Evolutionary conservation across 2,113 vertebrate species (phyloP), one percentile per base, ranked within the genome.

Genomic region (Tor tambroides): DNA sequence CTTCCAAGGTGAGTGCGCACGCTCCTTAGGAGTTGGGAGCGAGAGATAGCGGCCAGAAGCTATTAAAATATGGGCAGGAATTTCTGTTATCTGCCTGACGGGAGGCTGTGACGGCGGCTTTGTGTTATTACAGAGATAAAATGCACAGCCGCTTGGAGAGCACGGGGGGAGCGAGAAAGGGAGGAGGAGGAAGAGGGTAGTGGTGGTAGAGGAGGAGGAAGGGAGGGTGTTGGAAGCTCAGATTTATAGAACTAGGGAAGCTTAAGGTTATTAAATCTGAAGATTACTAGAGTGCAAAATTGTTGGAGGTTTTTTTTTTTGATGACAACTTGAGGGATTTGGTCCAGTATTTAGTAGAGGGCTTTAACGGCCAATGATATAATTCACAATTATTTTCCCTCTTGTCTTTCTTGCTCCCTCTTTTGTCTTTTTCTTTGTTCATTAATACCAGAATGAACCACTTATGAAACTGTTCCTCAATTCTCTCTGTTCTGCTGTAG

Each of bases 101-200:
- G 89, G 92, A 95, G 94, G 91, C 92, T 94, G 93, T 93, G 92
- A 90, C 92, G 93, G 90, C 93, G 88, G 93, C 94, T 94, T 96
- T 96, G 94, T 95, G 94, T 96, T 94, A 94, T 95, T 94, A 95
- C 95, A 92, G 93, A 96, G 96, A 96, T 96, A 97, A 96, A 96
- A 95, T 92, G 93, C 94, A 92, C 89, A 93, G 93, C 86, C 92
- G 91, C 92, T 92, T 90, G 90, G 92, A 93, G 86, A 94, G 90
- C 90, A 92, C 92, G 92, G 88, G 56, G 90, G 89, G 89, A 89
- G 88, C 87, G 87, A 91, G 89, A 91, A 89, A 83, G 88, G 56
- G 72, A 91, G 89, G 79, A 65, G 89, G 79, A 65, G 85, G 87
- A 65, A 41, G 85, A 61, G 83, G 80, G 89, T 41, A 87, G 88